phyloP scores from a whole-genome alignment of 2,888 invertebrate genomes.

The Galeopsomyia nigrocyanea region DNA sequence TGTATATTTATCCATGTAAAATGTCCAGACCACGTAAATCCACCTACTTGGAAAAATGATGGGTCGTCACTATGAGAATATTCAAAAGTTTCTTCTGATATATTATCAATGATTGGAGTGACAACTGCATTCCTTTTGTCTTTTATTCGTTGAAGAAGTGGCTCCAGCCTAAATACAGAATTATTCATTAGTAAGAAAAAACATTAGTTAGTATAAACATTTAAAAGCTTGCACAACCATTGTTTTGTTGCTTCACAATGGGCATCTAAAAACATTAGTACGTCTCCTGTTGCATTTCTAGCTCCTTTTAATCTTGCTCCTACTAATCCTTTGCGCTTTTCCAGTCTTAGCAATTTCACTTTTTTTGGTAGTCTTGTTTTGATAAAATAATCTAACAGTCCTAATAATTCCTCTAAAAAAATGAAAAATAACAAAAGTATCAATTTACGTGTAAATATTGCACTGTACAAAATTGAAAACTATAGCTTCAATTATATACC shows the following conservation, averaged over 20 bases:
- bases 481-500: conserved; percentile 64
- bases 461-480: conserved; percentile 10
- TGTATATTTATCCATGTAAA: conserved; percentile 92
- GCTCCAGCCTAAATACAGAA: conserved; percentile 77
- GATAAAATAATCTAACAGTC: conserved; percentile 86
- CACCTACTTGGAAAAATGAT: conserved; percentile 77
- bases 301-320: conserved; percentile 92
- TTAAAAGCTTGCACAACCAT: conserved; percentile 72
- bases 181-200: too few species aligned
- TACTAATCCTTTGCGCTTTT: conserved; percentile 86
- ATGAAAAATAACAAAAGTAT: conserved; percentile 5
- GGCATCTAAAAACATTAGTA: conserved; percentile 89
- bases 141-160: conserved; percentile 87
- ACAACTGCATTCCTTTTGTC: conserved; percentile 84
- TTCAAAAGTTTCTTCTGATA: conserved; percentile 84
- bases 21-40: conserved; percentile 91
- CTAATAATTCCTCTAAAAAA: conserved; percentile 75
- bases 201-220: neutral
- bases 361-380: conserved; percentile 78
- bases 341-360: conserved; percentile 82
- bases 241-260: conserved; percentile 88
- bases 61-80: conserved; percentile 71
- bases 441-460: conserved; percentile 1
- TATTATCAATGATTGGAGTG: conserved; percentile 96
- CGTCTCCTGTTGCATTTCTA: conserved; percentile 83